Percentiles rank a stretch among this genome's conserved stretches.
Conservation (phyloP, 2,113 vertebrate species). For the Lampris incognitus region DNA sequence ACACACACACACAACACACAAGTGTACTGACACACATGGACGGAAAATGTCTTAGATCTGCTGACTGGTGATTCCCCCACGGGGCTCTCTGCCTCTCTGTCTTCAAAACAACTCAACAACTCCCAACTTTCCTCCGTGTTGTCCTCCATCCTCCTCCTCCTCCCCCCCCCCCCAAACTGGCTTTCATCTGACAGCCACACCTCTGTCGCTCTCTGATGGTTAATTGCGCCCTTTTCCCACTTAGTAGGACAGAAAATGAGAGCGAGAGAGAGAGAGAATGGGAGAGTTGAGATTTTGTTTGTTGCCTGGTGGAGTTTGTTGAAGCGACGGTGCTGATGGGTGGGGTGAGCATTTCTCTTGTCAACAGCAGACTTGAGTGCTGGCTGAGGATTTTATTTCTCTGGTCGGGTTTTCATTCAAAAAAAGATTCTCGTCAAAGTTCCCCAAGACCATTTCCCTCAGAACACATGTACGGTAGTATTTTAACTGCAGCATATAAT, state of each 20-base stretch:
- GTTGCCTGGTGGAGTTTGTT: constrained; percentile 12
- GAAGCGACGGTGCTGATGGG: constrained; percentile 11
- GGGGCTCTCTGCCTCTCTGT: constrained; percentile 51
- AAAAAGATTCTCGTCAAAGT: too few relatives aligned
- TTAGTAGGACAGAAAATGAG: constrained; percentile 43
- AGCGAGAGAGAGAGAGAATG: constrained; percentile 18
- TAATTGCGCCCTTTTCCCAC: constrained; percentile 68
- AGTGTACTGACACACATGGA: neutral
- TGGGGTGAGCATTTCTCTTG: neutral
- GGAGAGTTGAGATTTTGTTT: constrained; percentile 36
- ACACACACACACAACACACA: neutral
- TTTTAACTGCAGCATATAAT: too few relatives aligned
- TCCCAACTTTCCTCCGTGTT: constrained; percentile 33
- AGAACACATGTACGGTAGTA: too few relatives aligned
- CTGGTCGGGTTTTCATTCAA: neutral
- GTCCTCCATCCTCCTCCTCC: constrained; percentile 42
- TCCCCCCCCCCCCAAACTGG: constrained; percentile 34
- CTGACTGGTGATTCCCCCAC: constrained; percentile 41
- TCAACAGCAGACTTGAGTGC: neutral
- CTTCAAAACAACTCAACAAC: constrained; percentile 62
- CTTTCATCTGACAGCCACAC: constrained; percentile 65
- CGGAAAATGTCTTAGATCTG: constrained; percentile 44
- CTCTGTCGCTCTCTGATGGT: constrained; percentile 55
- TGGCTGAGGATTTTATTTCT: constrained; percentile 1
- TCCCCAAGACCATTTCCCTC: too few relatives aligned